Evolutionary conservation across 2,888 invertebrate species (phyloP), one percentile per base, ranked within the genome.

Genomic region (Gymnosoma rotundatum): DNA sequence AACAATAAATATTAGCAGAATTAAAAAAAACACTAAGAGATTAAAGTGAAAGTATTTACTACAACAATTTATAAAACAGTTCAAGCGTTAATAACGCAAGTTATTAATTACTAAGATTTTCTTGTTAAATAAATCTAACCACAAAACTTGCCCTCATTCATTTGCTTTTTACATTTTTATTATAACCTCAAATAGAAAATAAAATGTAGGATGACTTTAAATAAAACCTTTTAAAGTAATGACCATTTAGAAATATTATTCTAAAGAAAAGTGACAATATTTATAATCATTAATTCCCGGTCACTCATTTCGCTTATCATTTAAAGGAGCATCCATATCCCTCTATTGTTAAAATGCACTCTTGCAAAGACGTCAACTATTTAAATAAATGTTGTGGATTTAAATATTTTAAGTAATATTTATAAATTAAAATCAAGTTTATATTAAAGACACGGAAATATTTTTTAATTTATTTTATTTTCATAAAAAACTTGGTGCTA

Each of bases 51-150:
- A 48, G 1, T 10, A 45, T 14, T 76, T 56, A 6, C 0, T 18
- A 5, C 36, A 74, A 70, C 48, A 74, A 70, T 60, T 61, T 70
- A 0, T 42, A 67, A 38, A 83, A 48, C 48, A 67, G 60, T 52
- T 74, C 74, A 70, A 81, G 38, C 52, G 64, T 78, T 78, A 84
- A 81, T 74, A 84, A 81, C 42, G 45, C 25, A n/a, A 38, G 8
- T 42, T 56, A 60, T 82, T 61, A 7, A 16, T 54, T 60, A 45
- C 5, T 20, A 50, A 54, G 20, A 58, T 73, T 50, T 58, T 10
- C 2, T n/a, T 16, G 3, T n/a, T 45, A 7, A 69, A 42, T 1
- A 50, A 32, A 73, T 36, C n/a, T 10, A 36, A 63, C 36, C 4
- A 38, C 48, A 63, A 56, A 63, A 42, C 21, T 36, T 60, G 42